Base-by-base conservation (phyloP, 2,888 invertebrate species). In the Eupithecia subfuscata region DNA sequence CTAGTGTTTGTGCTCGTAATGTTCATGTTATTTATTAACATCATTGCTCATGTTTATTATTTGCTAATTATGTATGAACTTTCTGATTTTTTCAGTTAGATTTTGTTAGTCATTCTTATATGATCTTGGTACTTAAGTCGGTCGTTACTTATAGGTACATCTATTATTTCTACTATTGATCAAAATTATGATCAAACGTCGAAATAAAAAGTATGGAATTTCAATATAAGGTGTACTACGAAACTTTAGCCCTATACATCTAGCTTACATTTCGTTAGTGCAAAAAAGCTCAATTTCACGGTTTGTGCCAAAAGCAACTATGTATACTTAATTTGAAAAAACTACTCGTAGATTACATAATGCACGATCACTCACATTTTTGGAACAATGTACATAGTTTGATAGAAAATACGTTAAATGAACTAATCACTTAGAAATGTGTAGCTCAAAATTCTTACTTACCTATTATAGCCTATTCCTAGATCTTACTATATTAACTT, bases 371-470 rank as follows among this genome's bases (percentile, higher is more conserved):
- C 85, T 85, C 84, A 86, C 85, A 89, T 85, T 93, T 92, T 93
- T 92, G 92, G 91, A 93, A 86, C 91, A 88, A 90, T 93, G 93
- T 93, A 93, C 92, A 93, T 93, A 92, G 88, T 84, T 92, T 91
- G 90, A 87, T 87, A 85, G 80, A 86, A 86, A 89, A 88, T 87
- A 40, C 25, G 40, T 68, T 82, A 79, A 83, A 80, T 82, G 18
- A 80, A 84, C 83, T 85, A 85, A 85, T 83, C 89, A 68, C 86
- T 84, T 93, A 92, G 92, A 86, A 79, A 87, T 87, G 84, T 90
- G 91, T 93, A 93, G 93, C 91, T 92, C 92, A 91, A 92, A 89
- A 89, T 88, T 88, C 91, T 92, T 88, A 89, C 87, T 90, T 91
- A 74, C 52, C 88, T 84, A 88, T n/a, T 83, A 87, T 88, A 89